Conservation (phyloP, 2,888 invertebrate species). For the Drosophila mayaguana region DNA sequence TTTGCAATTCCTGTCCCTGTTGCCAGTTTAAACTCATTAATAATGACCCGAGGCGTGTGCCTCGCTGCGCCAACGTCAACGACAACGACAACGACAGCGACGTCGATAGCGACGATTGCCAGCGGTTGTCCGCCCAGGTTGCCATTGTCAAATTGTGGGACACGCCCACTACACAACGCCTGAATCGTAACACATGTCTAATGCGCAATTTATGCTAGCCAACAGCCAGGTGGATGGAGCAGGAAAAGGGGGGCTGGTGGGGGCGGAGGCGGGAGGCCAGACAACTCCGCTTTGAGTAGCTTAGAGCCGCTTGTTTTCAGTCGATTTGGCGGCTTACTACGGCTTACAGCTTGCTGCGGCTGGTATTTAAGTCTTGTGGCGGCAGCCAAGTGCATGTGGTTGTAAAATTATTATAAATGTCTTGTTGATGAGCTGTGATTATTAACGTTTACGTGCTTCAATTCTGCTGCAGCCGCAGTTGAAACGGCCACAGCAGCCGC, state of each 20-base stretch:
- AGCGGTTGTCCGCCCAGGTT: constrained; percentile 53
- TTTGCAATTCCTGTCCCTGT: constrained; percentile 46
- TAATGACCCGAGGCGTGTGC: constrained; percentile 69
- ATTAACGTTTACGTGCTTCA: constrained; percentile 75
- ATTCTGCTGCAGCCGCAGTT: constrained; percentile 39
- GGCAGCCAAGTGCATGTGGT: constrained; percentile 52
- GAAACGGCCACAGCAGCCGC: constrained; percentile 8
- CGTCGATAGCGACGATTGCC: constrained; percentile 31
- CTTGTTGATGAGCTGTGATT: constrained; percentile 78
- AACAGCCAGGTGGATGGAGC: constrained; percentile 21
- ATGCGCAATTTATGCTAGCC: constrained; percentile 67
- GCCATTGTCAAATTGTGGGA: constrained; percentile 69
- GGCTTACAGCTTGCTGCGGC: constrained; percentile 44
- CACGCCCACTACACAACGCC: constrained; percentile 65
- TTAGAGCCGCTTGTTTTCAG: constrained; percentile 57
- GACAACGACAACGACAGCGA: not conserved
- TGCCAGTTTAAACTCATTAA: constrained; percentile 74
- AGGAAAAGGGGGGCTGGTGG: too few relatives aligned
- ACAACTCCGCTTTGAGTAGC: constrained; percentile 31
- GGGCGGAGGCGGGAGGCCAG: not conserved
- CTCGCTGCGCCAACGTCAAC: constrained; percentile 36
- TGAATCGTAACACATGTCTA: constrained; percentile 61
- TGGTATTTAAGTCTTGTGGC: constrained; percentile 14
- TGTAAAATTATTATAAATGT: constrained; percentile 80
- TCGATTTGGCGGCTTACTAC: constrained; percentile 55